A percentile compares a stretch with the other conserved stretches of the same genome.
These are phyloP conservation scores for Anaspis maculata DNA, from an alignment of 2,888 invertebrate species.

Conservation along the genomic window DNA sequence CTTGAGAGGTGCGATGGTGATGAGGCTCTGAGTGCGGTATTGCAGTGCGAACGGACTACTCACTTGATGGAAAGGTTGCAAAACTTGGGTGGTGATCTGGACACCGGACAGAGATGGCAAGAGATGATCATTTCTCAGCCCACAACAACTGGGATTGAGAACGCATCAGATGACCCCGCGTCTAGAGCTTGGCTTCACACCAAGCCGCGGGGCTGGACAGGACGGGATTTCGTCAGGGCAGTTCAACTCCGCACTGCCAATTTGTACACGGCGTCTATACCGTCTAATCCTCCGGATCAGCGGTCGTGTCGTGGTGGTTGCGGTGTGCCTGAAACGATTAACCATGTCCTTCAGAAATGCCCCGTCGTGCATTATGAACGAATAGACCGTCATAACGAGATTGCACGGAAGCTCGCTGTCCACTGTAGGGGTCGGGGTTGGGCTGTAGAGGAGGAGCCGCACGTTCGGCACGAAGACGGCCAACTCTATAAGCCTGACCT, in stretches of 20 bases:
- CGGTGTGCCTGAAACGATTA: not conserved
- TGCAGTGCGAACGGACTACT: slow-evolving; percentile 5
- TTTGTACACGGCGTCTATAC: slow-evolving; percentile 6
- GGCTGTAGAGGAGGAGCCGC: slow-evolving; percentile 18
- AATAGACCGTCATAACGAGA: slow-evolving; percentile 16
- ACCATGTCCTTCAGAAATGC: slow-evolving; percentile 13
- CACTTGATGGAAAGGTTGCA: slow-evolving; percentile 1
- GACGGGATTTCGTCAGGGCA: slow-evolving; percentile 19
- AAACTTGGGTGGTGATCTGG: slow-evolving; percentile 4
- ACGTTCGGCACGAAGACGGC: slow-evolving; percentile 16
- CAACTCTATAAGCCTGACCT: slow-evolving; percentile 19
- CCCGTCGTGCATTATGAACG: slow-evolving; percentile 9
- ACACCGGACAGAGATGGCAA: slow-evolving; percentile 5
- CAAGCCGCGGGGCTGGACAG: slow-evolving; percentile 19
- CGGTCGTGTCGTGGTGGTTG: slow-evolving; percentile 6
- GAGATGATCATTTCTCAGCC: slow-evolving; percentile 5
- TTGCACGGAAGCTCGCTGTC: slow-evolving; percentile 10
- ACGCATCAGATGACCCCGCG: slow-evolving; percentile 10
- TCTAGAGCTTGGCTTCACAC: slow-evolving; percentile 7
- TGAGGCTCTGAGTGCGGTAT: slow-evolving; percentile 1
- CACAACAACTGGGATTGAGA: slow-evolving; percentile 11
- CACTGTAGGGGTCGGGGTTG: slow-evolving; percentile 9
- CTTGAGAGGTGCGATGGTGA: slow-evolving; percentile 8
- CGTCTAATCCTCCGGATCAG: slow-evolving; percentile 4
- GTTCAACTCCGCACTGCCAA: slow-evolving; percentile 10